A percentile compares a stretch with the other conserved stretches of the same genome.
Evolutionary conservation across 2,888 invertebrate genomes (phyloP).

Genomic region (Hypomecis atomaria): DNA sequence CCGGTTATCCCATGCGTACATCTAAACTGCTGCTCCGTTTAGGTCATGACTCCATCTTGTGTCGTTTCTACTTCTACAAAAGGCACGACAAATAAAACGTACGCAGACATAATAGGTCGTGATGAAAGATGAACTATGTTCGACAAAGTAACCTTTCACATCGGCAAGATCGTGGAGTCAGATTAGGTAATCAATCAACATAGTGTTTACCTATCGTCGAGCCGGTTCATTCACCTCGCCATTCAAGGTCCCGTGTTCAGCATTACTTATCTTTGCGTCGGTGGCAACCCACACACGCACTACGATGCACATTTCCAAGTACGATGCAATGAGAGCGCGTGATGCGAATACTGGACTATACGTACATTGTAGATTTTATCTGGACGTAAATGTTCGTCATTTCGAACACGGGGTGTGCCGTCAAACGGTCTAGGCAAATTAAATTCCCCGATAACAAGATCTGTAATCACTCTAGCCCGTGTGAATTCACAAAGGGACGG

Average conservation of each 20-base stretch:
- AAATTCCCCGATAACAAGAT: slow-evolving; percentile 64
- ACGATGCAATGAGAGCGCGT: slow-evolving; percentile 79
- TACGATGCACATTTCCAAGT: slow-evolving; percentile 75
- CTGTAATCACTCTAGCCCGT: slow-evolving; percentile 58
- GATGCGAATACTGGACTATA: slow-evolving; percentile 72
- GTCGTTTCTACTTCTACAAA: slow-evolving; percentile 58
- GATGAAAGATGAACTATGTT: slow-evolving; percentile 53
- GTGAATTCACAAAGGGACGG: slow-evolving; percentile 52
- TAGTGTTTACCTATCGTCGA: slow-evolving; percentile 61
- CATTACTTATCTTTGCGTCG: slow-evolving; percentile 67
- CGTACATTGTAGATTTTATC: slow-evolving; percentile 70
- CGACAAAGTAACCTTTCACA: slow-evolving; percentile 57
- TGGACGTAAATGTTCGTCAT: slow-evolving; percentile 59
- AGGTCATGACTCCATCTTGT: slow-evolving; percentile 59
- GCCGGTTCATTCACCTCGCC: slow-evolving; percentile 71
- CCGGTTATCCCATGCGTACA: slow-evolving; percentile 67
- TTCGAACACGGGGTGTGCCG: slow-evolving; percentile 60
- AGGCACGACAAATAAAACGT: slow-evolving; percentile 53
- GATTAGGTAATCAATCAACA: slow-evolving; percentile 68
- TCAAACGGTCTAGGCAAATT: slow-evolving; percentile 67
- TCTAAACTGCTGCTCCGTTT: slow-evolving; percentile 63
- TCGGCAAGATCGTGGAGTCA: slow-evolving; percentile 53
- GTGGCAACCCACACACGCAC: slow-evolving; percentile 69
- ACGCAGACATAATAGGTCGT: slow-evolving; percentile 45
- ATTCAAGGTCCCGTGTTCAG: slow-evolving; percentile 68